phyloP scores from a whole-genome alignment of 2,888 invertebrate species.

The Scaptomyza polygonia region DNA sequence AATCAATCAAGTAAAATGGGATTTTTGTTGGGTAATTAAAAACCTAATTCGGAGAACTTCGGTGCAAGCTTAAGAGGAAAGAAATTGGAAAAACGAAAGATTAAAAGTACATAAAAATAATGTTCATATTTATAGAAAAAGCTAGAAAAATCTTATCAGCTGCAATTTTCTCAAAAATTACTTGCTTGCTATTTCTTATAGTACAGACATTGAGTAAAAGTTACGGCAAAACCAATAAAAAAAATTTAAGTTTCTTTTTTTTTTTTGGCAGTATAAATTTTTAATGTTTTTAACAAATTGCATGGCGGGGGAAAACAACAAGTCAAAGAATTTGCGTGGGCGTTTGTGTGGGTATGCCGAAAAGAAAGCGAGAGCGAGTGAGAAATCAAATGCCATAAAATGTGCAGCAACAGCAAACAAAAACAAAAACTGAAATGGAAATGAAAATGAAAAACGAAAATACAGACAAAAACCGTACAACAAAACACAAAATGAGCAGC shows the following conservation, averaged over 20 bases:
- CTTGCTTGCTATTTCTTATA: no score
- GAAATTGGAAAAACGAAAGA: not conserved
- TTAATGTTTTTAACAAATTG: conserved; percentile 49
- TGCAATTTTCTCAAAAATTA: no score
- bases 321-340: conserved; percentile 63
- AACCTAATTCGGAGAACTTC: not conserved
- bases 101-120: no score
- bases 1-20: not conserved
- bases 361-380: conserved; percentile 17
- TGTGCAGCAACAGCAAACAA: conserved; percentile 36
- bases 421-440: conserved; percentile 1
- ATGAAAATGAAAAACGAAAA: conserved; percentile 15
- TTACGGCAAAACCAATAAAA: conserved; percentile 32
- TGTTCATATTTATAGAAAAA: no score
- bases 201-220: no score
- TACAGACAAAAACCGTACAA: conserved; percentile 10
- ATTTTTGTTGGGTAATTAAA: not conserved
- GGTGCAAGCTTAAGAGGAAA: not conserved
- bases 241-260: conserved; percentile 15
- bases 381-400: conserved; percentile 31
- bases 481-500: conserved; percentile 36
- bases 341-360: conserved; percentile 52
- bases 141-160: no score
- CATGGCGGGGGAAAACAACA: not conserved
- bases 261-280: conserved; percentile 25